Percentiles rank a stretch among this genome's conserved stretches.
Conservation (phyloP, 2,888 invertebrate genomes). For the Timema cristinae region DNA sequence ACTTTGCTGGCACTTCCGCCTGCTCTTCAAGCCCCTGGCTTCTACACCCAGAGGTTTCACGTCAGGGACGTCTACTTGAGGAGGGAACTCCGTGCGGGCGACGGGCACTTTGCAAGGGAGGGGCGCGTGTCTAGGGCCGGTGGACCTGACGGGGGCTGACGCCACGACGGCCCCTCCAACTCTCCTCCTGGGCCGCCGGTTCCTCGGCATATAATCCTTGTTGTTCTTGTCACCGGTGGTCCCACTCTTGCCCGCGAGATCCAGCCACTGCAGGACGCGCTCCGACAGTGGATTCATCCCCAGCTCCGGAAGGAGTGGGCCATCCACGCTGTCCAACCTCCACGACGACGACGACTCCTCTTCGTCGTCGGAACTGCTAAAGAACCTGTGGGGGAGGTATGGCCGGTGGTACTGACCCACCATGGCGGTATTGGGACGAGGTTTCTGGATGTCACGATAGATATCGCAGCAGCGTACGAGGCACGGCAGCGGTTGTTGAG, state of each 20-base stretch:
- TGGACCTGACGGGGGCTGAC: too few relatives aligned
- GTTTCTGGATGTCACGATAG: neutral
- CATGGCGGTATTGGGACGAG: conserved; percentile 4
- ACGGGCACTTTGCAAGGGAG: neutral
- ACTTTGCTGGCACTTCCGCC: conserved; percentile 14
- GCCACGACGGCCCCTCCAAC: too few relatives aligned
- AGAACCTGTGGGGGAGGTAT: conserved; percentile 20
- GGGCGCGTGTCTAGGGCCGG: neutral
- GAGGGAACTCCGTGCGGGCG: neutral
- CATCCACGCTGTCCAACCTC: conserved; percentile 13
- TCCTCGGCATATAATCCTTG: too few relatives aligned
- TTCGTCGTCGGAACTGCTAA: conserved; percentile 20
- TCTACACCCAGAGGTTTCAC: neutral
- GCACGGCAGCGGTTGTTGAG: conserved; percentile 4
- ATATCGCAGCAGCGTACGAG: conserved; percentile 11
- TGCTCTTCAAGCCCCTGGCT: neutral
- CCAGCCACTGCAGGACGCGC: conserved; percentile 74
- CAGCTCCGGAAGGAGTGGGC: conserved; percentile 9
- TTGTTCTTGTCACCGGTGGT: neutral
- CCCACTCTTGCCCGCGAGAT: conserved; percentile 57
- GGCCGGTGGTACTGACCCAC: conserved; percentile 25
- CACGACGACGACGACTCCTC: conserved; percentile 3
- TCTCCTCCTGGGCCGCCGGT: too few relatives aligned
- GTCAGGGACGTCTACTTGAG: neutral
- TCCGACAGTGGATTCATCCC: conserved; percentile 55